Evolutionary conservation across 2,888 invertebrate genomes (phyloP).

Genomic region (Andrena bicolor): DNA sequence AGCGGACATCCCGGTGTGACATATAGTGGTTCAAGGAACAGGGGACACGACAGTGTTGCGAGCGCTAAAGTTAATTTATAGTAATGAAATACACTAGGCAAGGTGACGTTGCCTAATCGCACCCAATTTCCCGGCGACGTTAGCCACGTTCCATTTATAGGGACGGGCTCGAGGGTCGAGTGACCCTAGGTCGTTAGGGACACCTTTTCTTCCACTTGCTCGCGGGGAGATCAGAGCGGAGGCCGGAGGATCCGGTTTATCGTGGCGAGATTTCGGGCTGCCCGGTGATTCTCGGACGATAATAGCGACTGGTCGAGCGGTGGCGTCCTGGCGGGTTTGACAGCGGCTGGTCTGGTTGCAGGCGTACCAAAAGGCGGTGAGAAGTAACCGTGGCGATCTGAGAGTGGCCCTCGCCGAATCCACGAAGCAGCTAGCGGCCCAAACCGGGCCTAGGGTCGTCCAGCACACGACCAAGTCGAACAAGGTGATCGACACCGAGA

Average conservation of each 20-base stretch:
- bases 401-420: slow-evolving; percentile 89
- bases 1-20: not conserved
- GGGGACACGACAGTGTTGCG: no score
- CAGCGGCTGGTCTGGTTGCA: slow-evolving; percentile 83
- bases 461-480: slow-evolving; percentile 91
- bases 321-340: slow-evolving; percentile 6
- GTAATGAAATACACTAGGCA: no score
- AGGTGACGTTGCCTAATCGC: not conserved
- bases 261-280: slow-evolving; percentile 56
- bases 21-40: no score
- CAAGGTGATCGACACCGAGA: slow-evolving; percentile 95
- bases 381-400: slow-evolving; percentile 88
- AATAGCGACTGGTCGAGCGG: slow-evolving; percentile 32
- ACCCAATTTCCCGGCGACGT: not conserved
- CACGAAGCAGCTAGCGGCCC: slow-evolving; percentile 88
- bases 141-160: not conserved
- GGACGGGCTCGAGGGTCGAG: slow-evolving; percentile 2
- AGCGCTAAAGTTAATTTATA: no score
- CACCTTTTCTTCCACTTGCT: slow-evolving; percentile 56
- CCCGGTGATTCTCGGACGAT: slow-evolving; percentile 27
- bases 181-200: slow-evolving; percentile 46
- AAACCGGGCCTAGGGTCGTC: slow-evolving; percentile 89
- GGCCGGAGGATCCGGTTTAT: slow-evolving; percentile 70
- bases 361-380: slow-evolving; percentile 92
- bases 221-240: slow-evolving; percentile 24